Evolutionary conservation across 2,113 vertebrate genomes (phyloP), one percentile per base, ranked within the genome.

Genomic region (Sander vitreus): DNA sequence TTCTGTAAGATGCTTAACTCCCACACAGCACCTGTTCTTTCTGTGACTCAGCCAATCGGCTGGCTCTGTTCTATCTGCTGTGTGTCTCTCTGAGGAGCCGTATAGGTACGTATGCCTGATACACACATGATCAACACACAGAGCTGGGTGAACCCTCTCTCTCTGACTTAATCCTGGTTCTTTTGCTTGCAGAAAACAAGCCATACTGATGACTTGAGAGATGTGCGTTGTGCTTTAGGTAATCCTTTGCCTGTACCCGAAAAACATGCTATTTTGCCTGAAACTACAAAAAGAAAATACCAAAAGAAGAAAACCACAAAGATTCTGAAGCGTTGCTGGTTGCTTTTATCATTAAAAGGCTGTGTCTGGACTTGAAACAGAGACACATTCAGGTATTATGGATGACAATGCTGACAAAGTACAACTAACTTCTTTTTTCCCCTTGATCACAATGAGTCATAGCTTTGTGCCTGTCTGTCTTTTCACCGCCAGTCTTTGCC

Each of bases 11-110:
- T 68, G 84, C 72, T 85, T 62, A 18, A 60, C 83, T 55, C 78
- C 74, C 68, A 83, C 80, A 63, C 74, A 23, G 73, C 85, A 86
- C 78, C 83, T 86, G 78, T 11, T 81, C 23, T n/a, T 6, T 50
- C 36, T n/a, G 88, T 81, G 79, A 85, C 76, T 78, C 81, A 84
- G 83, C 78, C 81, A 63, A 73, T 76, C 78, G 66, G 76, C 73
- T 65, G 36, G 74, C 82, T 87, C 55, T 0, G 25, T 66, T 57
- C 72, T 62, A 79, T 66, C 75, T 8, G 51, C 67, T n/a, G 6
- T 51, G 57, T 73, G 58, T 43, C 15, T 59, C 10, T 62, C 60
- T 16, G 11, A 55, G 69, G 76, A 80, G 36, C 30, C 27, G 12
- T 55, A 54, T 68, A 84, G 74, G 76, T 80, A 54, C 39, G 15